These are phyloP conservation scores for Amitus sp. DNA, from an alignment of 2,888 invertebrate genomes.

Conservation along the genomic window DNA sequence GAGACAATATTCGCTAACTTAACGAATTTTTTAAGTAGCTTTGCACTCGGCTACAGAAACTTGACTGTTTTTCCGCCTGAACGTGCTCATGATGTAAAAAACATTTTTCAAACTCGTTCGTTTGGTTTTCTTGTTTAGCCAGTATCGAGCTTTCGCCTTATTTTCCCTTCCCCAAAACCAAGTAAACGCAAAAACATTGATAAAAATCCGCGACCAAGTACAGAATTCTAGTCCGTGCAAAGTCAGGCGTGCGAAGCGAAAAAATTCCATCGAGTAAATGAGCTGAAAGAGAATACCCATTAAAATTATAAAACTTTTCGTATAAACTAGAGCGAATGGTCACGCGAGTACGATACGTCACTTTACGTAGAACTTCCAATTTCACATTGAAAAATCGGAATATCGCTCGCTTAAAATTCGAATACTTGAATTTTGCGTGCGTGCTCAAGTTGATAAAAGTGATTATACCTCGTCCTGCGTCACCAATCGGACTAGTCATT, in stretches of 20 bases:
- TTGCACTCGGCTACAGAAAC: neutral
- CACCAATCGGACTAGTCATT: too few relatives aligned
- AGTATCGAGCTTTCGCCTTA: neutral
- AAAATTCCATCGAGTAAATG: neutral
- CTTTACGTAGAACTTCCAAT: too few relatives aligned
- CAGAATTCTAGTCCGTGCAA: constrained; percentile 37
- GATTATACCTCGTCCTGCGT: too few relatives aligned
- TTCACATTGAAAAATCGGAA: too few relatives aligned
- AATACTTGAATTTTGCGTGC: too few relatives aligned
- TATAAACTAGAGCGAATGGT: too few relatives aligned
- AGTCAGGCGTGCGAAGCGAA: neutral
- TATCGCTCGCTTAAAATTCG: too few relatives aligned
- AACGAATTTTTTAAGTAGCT: constrained; percentile 2
- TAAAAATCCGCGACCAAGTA: constrained; percentile 40
- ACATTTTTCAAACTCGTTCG: neutral
- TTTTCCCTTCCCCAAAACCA: too few relatives aligned
- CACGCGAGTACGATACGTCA: too few relatives aligned
- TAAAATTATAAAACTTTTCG: too few relatives aligned
- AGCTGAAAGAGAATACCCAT: neutral
- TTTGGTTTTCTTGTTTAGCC: neutral
- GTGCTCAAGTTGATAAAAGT: too few relatives aligned
- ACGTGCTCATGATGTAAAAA: neutral
- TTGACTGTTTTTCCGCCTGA: neutral
- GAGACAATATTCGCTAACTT: constrained; percentile 7
- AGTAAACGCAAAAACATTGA: constrained; percentile 16